Percentiles rank a stretch among this genome's conserved stretches.
Evolutionary conservation across 2,888 invertebrate species (phyloP).

Genomic region (Cyaniris semiargus): DNA sequence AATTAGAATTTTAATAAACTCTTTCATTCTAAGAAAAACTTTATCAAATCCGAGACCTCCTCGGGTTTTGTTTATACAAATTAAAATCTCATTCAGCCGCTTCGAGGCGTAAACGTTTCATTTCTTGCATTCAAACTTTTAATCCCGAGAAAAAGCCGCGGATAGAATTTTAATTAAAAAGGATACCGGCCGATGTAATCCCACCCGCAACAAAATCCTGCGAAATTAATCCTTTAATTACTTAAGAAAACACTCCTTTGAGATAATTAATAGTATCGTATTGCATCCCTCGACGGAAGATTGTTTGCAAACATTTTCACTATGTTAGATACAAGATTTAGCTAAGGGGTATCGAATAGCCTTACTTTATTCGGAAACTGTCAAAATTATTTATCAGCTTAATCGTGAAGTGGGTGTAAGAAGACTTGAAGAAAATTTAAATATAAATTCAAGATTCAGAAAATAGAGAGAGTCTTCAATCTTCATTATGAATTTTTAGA

Average conservation of each 20-base stretch:
- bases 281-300: slow-evolving; percentile 27
- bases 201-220: slow-evolving; percentile 39
- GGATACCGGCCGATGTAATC: slow-evolving; percentile 39
- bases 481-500: no score
- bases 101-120: background rate
- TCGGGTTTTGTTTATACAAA: background rate
- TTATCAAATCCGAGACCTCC: background rate
- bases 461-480: no score
- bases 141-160: slow-evolving; percentile 14
- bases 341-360: background rate
- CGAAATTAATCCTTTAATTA: slow-evolving; percentile 46
- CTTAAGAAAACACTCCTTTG: slow-evolving; percentile 45
- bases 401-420: background rate
- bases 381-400: background rate
- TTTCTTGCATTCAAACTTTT: slow-evolving; percentile 19
- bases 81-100: slow-evolving; percentile 10
- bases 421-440: background rate
- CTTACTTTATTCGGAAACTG: background rate
- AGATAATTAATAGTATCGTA: slow-evolving; percentile 48
- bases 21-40: background rate
- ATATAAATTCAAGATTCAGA: no score
- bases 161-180: slow-evolving; percentile 40
- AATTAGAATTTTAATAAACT: background rate
- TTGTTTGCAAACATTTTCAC: slow-evolving; percentile 30
- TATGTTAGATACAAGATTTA: slow-evolving; percentile 7